phyloP scores from a whole-genome alignment of 1,140 invertebrate genomes.

The Drosophila sechellia region DNA sequence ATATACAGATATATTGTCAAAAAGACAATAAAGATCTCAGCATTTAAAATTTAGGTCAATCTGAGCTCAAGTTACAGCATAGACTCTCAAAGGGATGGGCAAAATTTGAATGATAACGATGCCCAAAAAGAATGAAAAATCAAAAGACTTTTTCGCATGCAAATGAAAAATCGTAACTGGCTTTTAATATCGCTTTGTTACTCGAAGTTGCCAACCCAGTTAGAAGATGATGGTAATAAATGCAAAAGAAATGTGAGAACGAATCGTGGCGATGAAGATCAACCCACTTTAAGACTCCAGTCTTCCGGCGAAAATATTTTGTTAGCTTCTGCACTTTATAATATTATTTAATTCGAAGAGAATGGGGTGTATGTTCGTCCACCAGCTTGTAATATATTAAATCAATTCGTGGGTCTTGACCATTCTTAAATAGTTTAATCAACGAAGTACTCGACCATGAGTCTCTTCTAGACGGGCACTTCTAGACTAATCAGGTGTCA shows the following conservation, averaged over 20 bases:
- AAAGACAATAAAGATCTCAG: conserved; percentile 31
- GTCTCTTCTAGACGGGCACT: not conserved
- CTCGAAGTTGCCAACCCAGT: conserved; percentile 38
- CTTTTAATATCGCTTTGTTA: conserved; percentile 54
- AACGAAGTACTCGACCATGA: conserved; percentile 4
- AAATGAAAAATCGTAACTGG: conserved; percentile 66
- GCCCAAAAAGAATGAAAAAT: conserved; percentile 43
- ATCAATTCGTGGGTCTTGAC: not conserved
- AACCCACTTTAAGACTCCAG: conserved; percentile 17
- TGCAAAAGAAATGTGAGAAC: conserved; percentile 58
- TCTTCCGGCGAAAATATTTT: conserved; percentile 1
- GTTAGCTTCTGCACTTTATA: conserved; percentile 21
- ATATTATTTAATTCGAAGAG: not conserved
- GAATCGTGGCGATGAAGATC: conserved; percentile 19
- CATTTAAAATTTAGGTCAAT: conserved; percentile 41
- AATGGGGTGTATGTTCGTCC: not conserved
- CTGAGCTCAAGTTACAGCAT: conserved; percentile 43
- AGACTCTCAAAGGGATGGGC: conserved; percentile 7
- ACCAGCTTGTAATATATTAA: not conserved
- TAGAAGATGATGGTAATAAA: conserved; percentile 42
- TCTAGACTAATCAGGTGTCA: conserved; percentile 56
- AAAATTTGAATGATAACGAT: conserved; percentile 51
- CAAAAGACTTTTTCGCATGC: conserved; percentile 56
- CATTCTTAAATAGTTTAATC: not conserved
- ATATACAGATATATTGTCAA: conserved; percentile 28